Evolutionary conservation across 2,113 vertebrate genomes (phyloP), one percentile per base, ranked within the genome.

Genomic region (Perccottus glenii): DNA sequence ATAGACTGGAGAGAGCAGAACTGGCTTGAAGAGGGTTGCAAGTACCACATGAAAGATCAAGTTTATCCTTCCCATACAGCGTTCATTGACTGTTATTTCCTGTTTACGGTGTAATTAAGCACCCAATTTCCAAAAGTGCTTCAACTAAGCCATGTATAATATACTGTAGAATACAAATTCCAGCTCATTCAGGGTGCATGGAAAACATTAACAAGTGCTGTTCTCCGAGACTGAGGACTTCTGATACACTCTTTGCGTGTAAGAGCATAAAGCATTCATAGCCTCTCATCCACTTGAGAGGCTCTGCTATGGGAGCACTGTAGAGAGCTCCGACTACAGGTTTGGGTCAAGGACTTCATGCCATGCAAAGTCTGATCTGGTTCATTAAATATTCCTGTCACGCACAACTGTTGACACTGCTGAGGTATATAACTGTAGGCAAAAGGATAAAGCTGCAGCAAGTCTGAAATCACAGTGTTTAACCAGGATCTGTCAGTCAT

Each of bases 401-500:
- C 71, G 64, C 7, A 1, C 43, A 33, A 5, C 55, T 62, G 57
- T 66, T 58, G 77, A 78, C 19, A 27, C 62, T 35, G 46, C 19
- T 12, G 56, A 74, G 55, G 75, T 82, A 48, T 70, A 33, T 77
- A 77, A 80, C 81, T 81, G 65, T 47, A 69, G 81, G 81, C 79
- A 36, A 38, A 55, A 84, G 64, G 71, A 84, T 83, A 69, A 72
- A 64, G 62, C 49, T 56, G 70, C 61, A 64, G 58, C 70, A 74
- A 50, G 44, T 52, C 64, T 68, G 58, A 48, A 76, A 75, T 84
- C 70, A 71, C 61, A 60, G 7, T 12, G 19, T 82, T 84, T 79
- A 67, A 78, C 70, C 66, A 63, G 63, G 68, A 77, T 62, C 69
- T 81, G 86, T 71, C 82, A 80, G 48, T 83, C 85, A 83, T 50